A percentile compares a stretch with the other conserved stretches of the same genome.
Conservation (phyloP, 1,140 invertebrate species). For the Drosophila novamexicana region DNA sequence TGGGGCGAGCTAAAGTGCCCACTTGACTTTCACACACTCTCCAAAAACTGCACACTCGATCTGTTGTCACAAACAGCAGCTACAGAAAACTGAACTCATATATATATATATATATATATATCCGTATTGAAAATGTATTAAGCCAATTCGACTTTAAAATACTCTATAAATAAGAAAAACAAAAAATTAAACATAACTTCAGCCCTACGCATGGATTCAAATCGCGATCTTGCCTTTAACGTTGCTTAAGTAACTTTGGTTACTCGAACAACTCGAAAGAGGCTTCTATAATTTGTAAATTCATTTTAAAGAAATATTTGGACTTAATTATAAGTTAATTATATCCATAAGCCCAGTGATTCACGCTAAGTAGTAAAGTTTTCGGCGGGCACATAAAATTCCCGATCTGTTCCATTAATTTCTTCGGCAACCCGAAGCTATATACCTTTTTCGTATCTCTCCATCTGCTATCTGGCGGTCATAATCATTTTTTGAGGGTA, state of each 20-base stretch:
- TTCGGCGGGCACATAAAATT: background rate
- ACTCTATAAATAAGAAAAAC: background rate
- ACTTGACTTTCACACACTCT: slow-evolving; percentile 73
- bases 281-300: no score
- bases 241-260: no score
- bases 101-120: background rate
- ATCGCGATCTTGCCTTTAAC: no score
- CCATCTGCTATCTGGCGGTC: slow-evolving; percentile 7
- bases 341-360: background rate
- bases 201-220: no score
- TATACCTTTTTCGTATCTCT: slow-evolving; percentile 1
- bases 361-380: slow-evolving; percentile 5
- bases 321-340: background rate
- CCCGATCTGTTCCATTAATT: background rate
- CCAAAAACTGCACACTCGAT: slow-evolving; percentile 71
- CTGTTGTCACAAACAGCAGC: slow-evolving; percentile 66
- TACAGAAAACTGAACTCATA: slow-evolving; percentile 30
- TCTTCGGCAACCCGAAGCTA: background rate
- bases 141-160: background rate
- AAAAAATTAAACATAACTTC: no score
- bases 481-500: slow-evolving; percentile 32
- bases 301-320: background rate
- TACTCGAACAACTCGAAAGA: no score
- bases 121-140: background rate
- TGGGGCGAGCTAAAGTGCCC: slow-evolving; percentile 57